Evolutionary conservation across 2,113 vertebrate species (phyloP).

Genomic region (Ochotona princeps): DNA sequence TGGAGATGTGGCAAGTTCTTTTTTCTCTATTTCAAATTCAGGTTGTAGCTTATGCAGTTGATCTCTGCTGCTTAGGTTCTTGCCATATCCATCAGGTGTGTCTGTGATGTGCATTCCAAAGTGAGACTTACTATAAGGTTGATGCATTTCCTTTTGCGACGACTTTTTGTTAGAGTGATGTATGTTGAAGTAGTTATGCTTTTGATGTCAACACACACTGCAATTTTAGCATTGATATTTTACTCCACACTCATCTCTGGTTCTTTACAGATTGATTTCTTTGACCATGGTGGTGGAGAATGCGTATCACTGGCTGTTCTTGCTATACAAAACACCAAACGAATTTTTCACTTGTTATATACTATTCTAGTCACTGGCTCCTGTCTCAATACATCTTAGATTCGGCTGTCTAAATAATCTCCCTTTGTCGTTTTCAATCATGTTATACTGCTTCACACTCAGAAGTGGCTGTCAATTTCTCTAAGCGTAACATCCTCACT

Average conservation of each 20-base stretch:
- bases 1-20: too few species aligned
- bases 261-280: conserved; percentile 18
- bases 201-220: not conserved
- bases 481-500: not conserved
- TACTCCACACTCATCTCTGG: not conserved
- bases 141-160: not conserved
- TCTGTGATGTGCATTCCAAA: not conserved
- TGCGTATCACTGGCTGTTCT: not conserved
- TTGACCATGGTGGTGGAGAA: not conserved
- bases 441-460: not conserved
- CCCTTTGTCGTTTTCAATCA: not conserved
- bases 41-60: too few species aligned
- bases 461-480: not conserved
- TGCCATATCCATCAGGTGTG: fast-evolving
- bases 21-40: too few species aligned
- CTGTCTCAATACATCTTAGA: not conserved
- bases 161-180: not conserved
- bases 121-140: fast-evolving
- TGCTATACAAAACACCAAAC: not conserved
- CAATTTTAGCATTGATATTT: not conserved
- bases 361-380: not conserved
- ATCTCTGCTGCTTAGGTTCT: too few species aligned
- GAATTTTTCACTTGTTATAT: conserved; percentile 3
- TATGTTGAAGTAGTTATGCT: not conserved
- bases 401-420: conserved; percentile 12